Base-by-base conservation (phyloP, 2,888 invertebrate species). In the Agrotis puta region DNA sequence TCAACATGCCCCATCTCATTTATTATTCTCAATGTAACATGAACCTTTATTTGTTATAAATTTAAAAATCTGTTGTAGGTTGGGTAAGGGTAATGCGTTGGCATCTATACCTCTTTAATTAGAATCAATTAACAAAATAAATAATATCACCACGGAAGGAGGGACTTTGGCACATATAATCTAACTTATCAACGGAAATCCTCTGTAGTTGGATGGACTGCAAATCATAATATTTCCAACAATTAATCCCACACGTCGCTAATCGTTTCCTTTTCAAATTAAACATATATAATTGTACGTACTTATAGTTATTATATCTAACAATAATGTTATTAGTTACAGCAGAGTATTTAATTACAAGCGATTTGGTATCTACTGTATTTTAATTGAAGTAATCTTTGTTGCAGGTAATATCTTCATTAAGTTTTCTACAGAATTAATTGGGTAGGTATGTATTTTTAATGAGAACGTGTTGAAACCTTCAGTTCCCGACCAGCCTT, bases 331-430 rank as follows among this genome's bases (percentile, higher is more conserved):
- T 56, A 18, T 48, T 61, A 59, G 33, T 20, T 53, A 56, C 58
- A 54, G n/a, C 43, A 56, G 53, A 5, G 11, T 45, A 9, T 27
- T 51, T 48, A 80, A 70, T 54, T 50, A 56, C 27, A 45, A 71
- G 6, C 24, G 70, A 64, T 59, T 76, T 54, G 7, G 39, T 53
- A 27, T 57, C 18, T 57, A 63, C 50, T 64, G 57, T 50, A 64
- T 70, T 68, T 65, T 79, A 83, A 81, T 75, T 76, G 61, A 14
- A 59, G 53, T 65, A 70, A 66, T 82, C 27, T 75, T 74, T 77
- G 77, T 84, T 84, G 7, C 85, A 84, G 84, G 84, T 84, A 84
- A 78, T 50, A 51, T 51, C 64, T 57, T 59, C 48, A 71, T 73
- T 63, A 63, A 56, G 43, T 75, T 71, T 63, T 59, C 70, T 64